Evolutionary conservation across 2,113 vertebrate genomes (phyloP), one percentile per base, ranked within the genome.

Genomic region (Balaenoptera acutorostrata): DNA sequence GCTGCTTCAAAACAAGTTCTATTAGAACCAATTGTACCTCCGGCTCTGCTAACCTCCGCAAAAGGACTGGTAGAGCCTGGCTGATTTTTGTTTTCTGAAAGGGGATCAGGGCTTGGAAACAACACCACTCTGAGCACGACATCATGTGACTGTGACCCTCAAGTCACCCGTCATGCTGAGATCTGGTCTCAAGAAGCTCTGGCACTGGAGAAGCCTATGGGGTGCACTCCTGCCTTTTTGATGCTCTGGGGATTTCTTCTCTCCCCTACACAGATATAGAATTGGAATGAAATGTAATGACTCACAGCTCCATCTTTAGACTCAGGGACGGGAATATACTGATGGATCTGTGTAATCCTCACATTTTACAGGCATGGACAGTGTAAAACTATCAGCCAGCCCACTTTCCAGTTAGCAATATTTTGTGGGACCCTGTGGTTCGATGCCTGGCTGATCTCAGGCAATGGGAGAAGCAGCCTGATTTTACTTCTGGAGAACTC

Each of bases 51-150:
- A 75, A 55, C 83, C 96, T 97, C 95, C 36, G 0, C 63, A 90
- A 90, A 97, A 92, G 72, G 93, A 78, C 86, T 84, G 59, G 49
- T 91, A 88, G 97, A 98, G 94, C 64, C 95, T 36, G 61, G 83
- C 84, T 96, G 96, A 93, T 93, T 97, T 96, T 96, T 98, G 46
- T 98, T 97, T 98, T 97, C 85, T 96, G 91, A 96, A 20, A 93
- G 80, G 74, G 75, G 36, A 96, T 86, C 96, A 98, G 95, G 97
- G 85, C 83, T 97, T 91, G 93, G 93, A 97, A 97, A 97, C 93
- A 95, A 64, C 80, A 21, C 63, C 41, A 84, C 87, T 96, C 69
- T 57, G 93, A 96, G 88, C 20, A 41, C 96, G 90, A 95, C 92
- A 94, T 97, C 91, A 93, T 91, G 86, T 96, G 97, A 91, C 63